Evolutionary conservation across 2,888 invertebrate species (phyloP), one percentile per base, ranked within the genome.

Genomic region (Melinaea marsaeus): DNA sequence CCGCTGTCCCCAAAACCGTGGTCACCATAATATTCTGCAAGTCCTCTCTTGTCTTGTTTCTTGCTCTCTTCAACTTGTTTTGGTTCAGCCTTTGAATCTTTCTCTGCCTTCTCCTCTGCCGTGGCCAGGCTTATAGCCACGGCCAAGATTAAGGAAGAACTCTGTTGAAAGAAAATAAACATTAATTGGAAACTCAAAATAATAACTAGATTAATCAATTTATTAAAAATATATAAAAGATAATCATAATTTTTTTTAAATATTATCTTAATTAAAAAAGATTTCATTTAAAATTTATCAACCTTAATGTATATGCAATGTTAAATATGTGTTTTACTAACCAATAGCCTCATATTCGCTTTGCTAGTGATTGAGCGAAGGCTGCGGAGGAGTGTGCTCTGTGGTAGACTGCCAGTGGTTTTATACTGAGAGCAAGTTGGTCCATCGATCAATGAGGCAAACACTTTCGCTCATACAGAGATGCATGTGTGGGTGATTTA

Each of bases 31-130:
- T 85, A 90, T 62, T 90, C 90, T 47, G 88, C 86, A 13, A 92
- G 84, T 70, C 92, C 92, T 79, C 92, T 82, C 75, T 92, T 92
- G 73, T 92, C 92, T 75, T 92, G 91, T 75, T 91, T 92, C 81
- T 92, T 92, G 72, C 73, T 77, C 70, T 89, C 91, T 73, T 85
- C 87, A 57, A 81, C 85, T 72, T 84, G 80, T 75, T 84, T 80
- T 66, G 80, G 78, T 81, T 86, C 86, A 82, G 89, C 89, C 85
- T 90, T 90, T 63, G 79, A 81, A 72, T 85, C 80, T 73, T 85
- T 83, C 72, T 88, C 88, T 71, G 83, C 90, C 84, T 87, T 89
- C 76, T 90, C 91, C 86, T 91, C 91, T 88, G 90, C 91, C 87
- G 88, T 88, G 88, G 86, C 89, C 84, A 90, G 90, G 87, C 89